Evolutionary conservation across 1,140 invertebrate genomes (phyloP).

Genomic region (Zophobas morio): DNA sequence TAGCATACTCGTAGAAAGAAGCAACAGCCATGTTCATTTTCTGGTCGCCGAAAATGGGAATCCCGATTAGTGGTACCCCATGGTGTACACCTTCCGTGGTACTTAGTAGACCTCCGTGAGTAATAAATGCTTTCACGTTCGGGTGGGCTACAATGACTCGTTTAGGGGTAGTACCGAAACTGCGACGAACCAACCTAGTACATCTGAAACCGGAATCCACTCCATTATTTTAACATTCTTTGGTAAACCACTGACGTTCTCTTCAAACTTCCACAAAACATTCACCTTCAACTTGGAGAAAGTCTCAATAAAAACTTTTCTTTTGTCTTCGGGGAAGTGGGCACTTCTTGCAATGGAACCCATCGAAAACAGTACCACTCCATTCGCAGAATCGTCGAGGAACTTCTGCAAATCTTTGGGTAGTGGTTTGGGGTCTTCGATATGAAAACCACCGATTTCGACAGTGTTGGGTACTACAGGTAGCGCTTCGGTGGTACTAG

Average conservation of each 20-base stretch:
- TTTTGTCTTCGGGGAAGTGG: constrained; percentile 65
- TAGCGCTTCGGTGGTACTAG: constrained; percentile 44
- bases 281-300: constrained; percentile 71
- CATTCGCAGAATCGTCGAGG: constrained; percentile 69
- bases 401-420: constrained; percentile 62
- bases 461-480: constrained; percentile 44
- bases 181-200: constrained; percentile 68
- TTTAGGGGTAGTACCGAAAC: no score
- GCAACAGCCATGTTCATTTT: constrained; percentile 59
- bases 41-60: no score
- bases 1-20: constrained; percentile 53
- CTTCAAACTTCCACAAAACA: constrained; percentile 75
- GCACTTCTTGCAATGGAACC: constrained; percentile 70
- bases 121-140: no score
- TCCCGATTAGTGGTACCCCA: no score
- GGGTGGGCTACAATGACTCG: no score
- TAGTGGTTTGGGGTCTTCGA: constrained; percentile 47
- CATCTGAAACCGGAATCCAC: constrained; percentile 76
- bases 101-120: no score
- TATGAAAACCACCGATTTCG: constrained; percentile 56
- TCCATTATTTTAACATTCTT: constrained; percentile 69
- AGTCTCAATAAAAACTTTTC: constrained; percentile 67
- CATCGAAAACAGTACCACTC: constrained; percentile 71
- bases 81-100: background rate
- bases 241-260: constrained; percentile 67